Evolutionary conservation across 2,113 vertebrate species (phyloP).

Genomic region (Cyphomyrus discorhynchus): DNA sequence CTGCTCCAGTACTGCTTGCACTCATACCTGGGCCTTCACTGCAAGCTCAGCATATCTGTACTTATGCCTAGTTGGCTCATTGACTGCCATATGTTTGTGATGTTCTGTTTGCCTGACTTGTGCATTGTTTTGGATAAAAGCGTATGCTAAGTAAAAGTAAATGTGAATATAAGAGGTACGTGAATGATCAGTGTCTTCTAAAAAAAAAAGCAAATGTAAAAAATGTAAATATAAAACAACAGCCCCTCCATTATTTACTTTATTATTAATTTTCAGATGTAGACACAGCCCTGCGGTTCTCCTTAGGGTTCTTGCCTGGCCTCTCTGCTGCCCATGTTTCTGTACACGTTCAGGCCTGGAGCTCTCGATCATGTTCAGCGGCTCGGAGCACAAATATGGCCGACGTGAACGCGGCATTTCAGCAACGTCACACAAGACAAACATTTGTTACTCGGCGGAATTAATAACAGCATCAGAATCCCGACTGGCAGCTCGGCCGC

Average conservation of each 20-base stretch:
- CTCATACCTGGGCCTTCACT: background rate
- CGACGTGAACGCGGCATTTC: slow-evolving; percentile 26
- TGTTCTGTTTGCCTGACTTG: background rate
- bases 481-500: slow-evolving; percentile 36
- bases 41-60: background rate
- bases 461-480: slow-evolving; percentile 56
- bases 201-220: background rate
- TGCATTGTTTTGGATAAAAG: background rate
- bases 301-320: background rate
- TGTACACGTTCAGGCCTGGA: background rate
- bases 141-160: background rate
- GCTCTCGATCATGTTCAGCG: slow-evolving; percentile 13
- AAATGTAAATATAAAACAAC: too few relatives aligned
- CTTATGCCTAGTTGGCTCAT: background rate
- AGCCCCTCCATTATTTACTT: background rate
- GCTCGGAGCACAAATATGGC: slow-evolving; percentile 30
- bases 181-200: background rate
- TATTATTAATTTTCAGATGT: background rate
- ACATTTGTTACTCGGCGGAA: slow-evolving; percentile 54
- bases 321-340: background rate
- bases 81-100: background rate
- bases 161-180: background rate
- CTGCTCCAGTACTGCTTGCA: background rate
- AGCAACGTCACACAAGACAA: slow-evolving; percentile 41
- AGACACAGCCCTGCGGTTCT: background rate